Evolutionary conservation across 2,113 vertebrate species (phyloP).

Genomic region (Etheostoma spectabile): DNA sequence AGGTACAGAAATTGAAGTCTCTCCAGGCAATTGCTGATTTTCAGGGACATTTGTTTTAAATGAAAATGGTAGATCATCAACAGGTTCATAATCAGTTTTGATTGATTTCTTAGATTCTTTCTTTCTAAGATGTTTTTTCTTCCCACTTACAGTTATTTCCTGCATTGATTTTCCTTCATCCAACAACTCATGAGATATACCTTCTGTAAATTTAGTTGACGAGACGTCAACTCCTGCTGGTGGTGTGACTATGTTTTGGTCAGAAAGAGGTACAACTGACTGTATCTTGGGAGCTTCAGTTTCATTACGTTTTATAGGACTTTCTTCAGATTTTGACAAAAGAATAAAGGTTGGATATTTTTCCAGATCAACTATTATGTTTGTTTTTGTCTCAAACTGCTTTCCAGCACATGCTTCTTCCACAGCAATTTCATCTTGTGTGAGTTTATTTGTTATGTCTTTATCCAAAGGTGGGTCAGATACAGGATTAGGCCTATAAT

Average conservation of each 20-base stretch:
- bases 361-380: not conserved
- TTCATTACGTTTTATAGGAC: not conserved
- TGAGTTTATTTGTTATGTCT: not conserved
- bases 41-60: not conserved
- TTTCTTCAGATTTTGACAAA: not conserved
- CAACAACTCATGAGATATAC: not conserved
- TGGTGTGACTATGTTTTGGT: not conserved
- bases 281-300: not conserved
- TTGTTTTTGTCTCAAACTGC: slow-evolving; percentile 15
- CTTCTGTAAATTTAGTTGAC: not conserved
- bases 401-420: not conserved
- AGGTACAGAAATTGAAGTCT: slow-evolving; percentile 17
- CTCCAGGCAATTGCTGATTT: slow-evolving; percentile 19
- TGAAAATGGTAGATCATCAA: slow-evolving; percentile 5
- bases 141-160: not conserved
- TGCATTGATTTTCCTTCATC: not conserved
- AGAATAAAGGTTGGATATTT: not conserved
- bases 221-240: not conserved
- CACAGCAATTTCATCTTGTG: not conserved
- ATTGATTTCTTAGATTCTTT: slow-evolving; percentile 19
- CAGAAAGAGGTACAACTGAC: not conserved
- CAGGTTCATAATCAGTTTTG: not conserved
- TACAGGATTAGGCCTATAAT: slow-evolving; percentile 14
- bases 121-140: not conserved
- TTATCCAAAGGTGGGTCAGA: not conserved